These are phyloP conservation scores for Motacilla alba DNA, from an alignment of 2,113 vertebrate species.

Conservation along the genomic window DNA sequence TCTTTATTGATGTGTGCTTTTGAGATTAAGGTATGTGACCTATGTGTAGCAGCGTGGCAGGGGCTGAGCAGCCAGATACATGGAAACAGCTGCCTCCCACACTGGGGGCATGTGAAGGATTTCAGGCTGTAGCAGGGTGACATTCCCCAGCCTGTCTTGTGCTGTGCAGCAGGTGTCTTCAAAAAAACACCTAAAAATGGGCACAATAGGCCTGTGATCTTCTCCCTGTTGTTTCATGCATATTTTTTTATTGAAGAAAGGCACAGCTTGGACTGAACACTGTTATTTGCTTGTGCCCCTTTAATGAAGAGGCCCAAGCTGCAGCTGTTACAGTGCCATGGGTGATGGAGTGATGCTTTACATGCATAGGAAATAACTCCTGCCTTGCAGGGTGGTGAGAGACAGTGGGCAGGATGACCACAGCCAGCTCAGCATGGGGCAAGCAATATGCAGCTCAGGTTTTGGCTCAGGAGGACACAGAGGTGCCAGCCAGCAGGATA, in stretches of 20 bases:
- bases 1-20: background rate
- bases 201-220: background rate
- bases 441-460: fast-evolving
- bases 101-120: background rate
- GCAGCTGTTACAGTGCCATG: fast-evolving
- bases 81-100: background rate
- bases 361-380: background rate
- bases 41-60: background rate
- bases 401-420: background rate
- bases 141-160: background rate
- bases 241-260: background rate
- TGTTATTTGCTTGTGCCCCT: fast-evolving
- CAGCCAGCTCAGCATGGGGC: background rate
- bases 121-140: background rate
- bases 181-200: background rate
- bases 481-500: background rate
- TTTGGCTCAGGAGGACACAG: background rate
- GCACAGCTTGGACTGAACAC: background rate
- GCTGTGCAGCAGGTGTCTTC: background rate
- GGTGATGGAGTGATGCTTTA: background rate
- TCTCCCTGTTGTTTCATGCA: fast-evolving
- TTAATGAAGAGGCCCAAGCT: background rate
- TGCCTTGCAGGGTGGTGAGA: background rate
- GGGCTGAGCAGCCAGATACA: background rate
- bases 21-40: background rate